Conservation (phyloP, 2,113 vertebrate species). For the Syrmaticus mikado region DNA sequence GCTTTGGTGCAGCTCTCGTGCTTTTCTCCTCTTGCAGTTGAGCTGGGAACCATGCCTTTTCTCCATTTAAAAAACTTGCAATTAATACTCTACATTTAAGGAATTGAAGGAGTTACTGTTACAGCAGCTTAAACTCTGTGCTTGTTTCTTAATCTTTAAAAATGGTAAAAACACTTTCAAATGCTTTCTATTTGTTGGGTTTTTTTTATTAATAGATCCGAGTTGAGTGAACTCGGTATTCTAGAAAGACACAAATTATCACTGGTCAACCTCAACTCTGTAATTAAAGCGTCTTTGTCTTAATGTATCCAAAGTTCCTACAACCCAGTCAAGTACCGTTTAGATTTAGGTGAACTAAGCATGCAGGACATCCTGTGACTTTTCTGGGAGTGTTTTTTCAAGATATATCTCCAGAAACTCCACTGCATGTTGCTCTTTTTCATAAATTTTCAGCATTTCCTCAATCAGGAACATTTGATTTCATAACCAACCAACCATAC, state of each 20-base stretch:
- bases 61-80: background rate
- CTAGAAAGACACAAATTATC: background rate
- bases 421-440: fast-evolving
- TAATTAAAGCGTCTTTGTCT: background rate
- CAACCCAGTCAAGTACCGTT: background rate
- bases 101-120: background rate
- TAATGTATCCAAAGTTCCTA: background rate
- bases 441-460: background rate
- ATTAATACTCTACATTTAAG: background rate
- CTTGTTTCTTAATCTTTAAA: background rate
- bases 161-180: background rate
- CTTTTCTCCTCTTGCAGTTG: background rate
- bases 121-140: background rate
- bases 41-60: background rate
- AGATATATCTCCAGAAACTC: background rate
- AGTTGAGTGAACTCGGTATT: background rate
- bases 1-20: background rate
- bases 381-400: background rate
- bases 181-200: fast-evolving
- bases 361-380: background rate
- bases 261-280: background rate
- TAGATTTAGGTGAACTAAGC: background rate
- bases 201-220: background rate
- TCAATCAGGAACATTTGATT: background rate
- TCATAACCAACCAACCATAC: background rate